These are phyloP conservation scores for Conger conger DNA, from an alignment of 2,113 vertebrate genomes.

Conservation along the genomic window DNA sequence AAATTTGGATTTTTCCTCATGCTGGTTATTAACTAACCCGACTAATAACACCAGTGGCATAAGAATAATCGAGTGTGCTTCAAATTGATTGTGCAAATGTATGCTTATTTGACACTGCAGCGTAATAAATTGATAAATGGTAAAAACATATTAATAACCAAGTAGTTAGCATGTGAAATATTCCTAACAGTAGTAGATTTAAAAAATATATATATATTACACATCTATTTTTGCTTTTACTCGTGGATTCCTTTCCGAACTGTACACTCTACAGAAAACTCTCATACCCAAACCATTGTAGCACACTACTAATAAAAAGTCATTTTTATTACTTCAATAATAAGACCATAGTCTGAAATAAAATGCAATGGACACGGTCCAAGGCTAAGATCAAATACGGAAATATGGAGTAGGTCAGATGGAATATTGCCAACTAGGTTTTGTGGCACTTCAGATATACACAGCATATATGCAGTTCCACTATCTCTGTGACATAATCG, in stretches of 20 bases:
- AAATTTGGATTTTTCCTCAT: background rate
- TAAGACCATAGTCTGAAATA: too few relatives aligned
- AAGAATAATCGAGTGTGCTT: background rate
- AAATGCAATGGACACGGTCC: too few relatives aligned
- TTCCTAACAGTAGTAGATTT: background rate
- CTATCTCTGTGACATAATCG: background rate
- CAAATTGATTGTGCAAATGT: background rate
- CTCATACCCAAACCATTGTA: too few relatives aligned
- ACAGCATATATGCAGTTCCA: background rate
- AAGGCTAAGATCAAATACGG: too few relatives aligned
- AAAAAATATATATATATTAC: background rate
- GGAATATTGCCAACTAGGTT: background rate
- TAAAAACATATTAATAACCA: background rate
- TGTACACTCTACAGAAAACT: too few relatives aligned
- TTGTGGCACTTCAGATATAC: background rate
- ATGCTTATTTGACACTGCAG: background rate
- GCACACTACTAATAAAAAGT: too few relatives aligned
- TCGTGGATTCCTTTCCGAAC: too few relatives aligned
- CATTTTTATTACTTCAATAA: too few relatives aligned
- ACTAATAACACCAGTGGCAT: background rate
- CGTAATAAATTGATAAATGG: background rate
- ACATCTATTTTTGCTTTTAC: background rate
- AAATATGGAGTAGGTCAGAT: background rate
- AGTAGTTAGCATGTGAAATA: background rate
- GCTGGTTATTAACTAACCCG: background rate